phyloP scores from a whole-genome alignment of 2,113 vertebrate genomes.

The Salminus brasiliensis region DNA sequence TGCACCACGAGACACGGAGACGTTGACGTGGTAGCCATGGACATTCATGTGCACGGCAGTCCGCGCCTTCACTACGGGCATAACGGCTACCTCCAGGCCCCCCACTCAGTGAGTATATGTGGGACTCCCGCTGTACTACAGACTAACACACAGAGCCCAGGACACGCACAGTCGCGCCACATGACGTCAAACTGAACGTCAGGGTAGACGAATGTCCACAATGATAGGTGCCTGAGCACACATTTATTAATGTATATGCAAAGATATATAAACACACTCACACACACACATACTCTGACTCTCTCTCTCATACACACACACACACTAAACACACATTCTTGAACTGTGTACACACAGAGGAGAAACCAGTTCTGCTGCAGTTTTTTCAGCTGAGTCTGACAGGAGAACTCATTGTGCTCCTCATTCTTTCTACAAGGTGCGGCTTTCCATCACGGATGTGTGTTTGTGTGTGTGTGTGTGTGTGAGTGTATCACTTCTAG shows the following conservation, averaged over 20 bases:
- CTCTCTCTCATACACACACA: neutral
- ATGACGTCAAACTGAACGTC: neutral
- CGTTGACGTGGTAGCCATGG: slow-evolving; percentile 65
- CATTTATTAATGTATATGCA: slow-evolving; percentile 32
- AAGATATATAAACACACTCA: neutral
- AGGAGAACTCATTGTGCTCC: slow-evolving; percentile 44
- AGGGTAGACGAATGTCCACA: neutral
- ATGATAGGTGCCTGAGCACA: neutral
- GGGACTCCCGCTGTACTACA: neutral
- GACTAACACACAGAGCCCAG: neutral
- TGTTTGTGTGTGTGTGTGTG: slow-evolving; percentile 8
- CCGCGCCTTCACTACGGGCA: slow-evolving; percentile 56
- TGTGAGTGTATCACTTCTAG: neutral
- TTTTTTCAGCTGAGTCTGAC: slow-evolving; percentile 53
- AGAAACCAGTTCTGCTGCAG: slow-evolving; percentile 67
- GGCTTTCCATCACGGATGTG: slow-evolving; percentile 32
- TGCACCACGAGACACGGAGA: slow-evolving; percentile 52
- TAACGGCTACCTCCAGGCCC: slow-evolving; percentile 55
- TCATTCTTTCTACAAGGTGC: slow-evolving; percentile 67
- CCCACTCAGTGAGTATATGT: slow-evolving; percentile 27
- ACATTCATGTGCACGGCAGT: slow-evolving; percentile 61
- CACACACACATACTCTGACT: neutral
- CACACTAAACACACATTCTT: slow-evolving; percentile 26
- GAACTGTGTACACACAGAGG: slow-evolving; percentile 13
- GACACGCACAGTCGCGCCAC: slow-evolving; percentile 32